Base-by-base conservation (phyloP, 2,888 invertebrate species). In the Helleia helle region DNA sequence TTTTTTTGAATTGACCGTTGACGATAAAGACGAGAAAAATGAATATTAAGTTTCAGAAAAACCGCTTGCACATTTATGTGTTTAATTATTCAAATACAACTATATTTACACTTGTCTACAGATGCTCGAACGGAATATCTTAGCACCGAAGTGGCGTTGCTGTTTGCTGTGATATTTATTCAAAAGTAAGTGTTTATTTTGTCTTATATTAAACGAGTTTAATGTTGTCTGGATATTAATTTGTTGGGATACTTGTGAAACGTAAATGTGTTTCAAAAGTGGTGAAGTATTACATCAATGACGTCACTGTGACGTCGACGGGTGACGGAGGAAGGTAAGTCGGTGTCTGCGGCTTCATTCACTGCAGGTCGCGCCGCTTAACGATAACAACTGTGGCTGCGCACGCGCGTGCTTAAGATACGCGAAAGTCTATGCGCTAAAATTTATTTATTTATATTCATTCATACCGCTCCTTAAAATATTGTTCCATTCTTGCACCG, bases 371-470 rank as follows among this genome's bases (percentile, higher is more conserved):
- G 22, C 5, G 22, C 8, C 4, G 5, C 22, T 4, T 22, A 5
- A 11, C 38, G 38, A 27, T 34, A 34, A 34, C 18, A 18, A 11
- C 18, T 34, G 8, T 9, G 40, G 4, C 18, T 61, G 66, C 62
- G 68, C 63, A 58, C 59, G 65, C 62, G 55, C 56, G 51, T 40
- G 40, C 50, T 51, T 50, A 58, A 54, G 43, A 58, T 56, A 57
- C 75, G 72, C 74, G 75, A 75, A 75, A 74, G 69, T 75, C 64
- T 60, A 65, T 59, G 66, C 47, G 48, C 49, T 18, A 58, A 56
- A 65, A 47, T 51, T 65, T 71, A 68, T n/a, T n/a, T n/a, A 71
- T 75, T 50, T 67, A 69, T 75, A 77, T 77, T 80, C 52, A 65
- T 64, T 72, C 65, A 59, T 58, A 30, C 28, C 49, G 46, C 34